phyloP scores from a whole-genome alignment of 2,797 vertebrate genomes.

The Phrynocephalus vlangalii region DNA sequence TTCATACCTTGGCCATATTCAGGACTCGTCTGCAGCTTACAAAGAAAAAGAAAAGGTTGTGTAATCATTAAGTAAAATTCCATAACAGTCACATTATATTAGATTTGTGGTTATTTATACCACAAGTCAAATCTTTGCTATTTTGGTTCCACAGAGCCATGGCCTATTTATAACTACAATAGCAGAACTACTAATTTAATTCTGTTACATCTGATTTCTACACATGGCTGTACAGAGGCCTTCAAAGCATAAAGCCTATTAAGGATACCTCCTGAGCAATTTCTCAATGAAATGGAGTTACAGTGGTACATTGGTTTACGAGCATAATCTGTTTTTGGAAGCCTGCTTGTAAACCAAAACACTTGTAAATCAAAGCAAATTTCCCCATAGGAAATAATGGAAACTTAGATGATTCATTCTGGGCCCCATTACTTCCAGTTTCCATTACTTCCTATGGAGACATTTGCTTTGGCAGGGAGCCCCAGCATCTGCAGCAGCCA shows the following conservation, averaged over 20 bases:
- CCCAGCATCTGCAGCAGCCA: no score
- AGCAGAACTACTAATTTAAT: no score
- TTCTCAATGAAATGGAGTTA: constrained; percentile 28
- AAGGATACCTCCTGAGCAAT: not conserved
- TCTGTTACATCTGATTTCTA: not conserved
- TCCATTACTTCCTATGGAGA: no score
- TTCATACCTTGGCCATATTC: constrained; percentile 98
- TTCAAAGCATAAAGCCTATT: not conserved
- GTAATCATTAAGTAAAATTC: not conserved
- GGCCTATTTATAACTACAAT: not conserved
- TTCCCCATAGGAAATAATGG: no score
- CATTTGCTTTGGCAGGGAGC: no score
- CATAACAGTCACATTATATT: not conserved
- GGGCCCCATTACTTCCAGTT: no score
- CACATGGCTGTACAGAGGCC: not conserved
- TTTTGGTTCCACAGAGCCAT: constrained; percentile 2
- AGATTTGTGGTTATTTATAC: no score
- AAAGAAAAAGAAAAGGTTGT: constrained; percentile 31
- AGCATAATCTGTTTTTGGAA: no score
- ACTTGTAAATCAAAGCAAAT: no score
- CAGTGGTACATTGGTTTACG: no score
- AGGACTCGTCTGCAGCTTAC: constrained; percentile 91
- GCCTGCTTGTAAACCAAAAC: no score
- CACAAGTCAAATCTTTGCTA: not conserved
- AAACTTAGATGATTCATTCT: no score